Base-by-base conservation (phyloP, 2,797 vertebrate species). In the Sebastes baramenuke region DNA sequence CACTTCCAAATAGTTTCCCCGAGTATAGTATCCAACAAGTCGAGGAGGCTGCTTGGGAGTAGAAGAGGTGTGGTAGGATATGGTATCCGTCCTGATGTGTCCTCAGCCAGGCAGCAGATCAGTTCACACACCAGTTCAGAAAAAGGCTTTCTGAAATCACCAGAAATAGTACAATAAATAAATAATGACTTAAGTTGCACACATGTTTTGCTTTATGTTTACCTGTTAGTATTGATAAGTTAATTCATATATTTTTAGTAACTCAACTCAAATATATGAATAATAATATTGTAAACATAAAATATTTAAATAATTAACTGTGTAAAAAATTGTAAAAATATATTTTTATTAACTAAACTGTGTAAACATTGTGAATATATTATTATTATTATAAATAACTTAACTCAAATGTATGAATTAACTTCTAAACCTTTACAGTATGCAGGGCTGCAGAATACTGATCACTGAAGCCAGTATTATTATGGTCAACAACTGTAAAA, bases 61-160 rank as follows among this genome's bases (percentile, higher is more conserved):
- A 74, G 64, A 60, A 81, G 87, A 94, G 93, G 91, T 92, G 94
- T 93, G 91, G 94, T 92, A 32, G 82, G 89, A 46, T 75, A 9
- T 66, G 86, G 58, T 81, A 25, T 88, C 84, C 70, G 86, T 93
- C 87, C 87, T 78, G 80, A 27, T 24, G 79, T 70, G 46, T 87
- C 78, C 75, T 80, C 87, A 46, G 65, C 58, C 76, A 32, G 54
- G 82, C 56, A 10, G 77, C 6, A 18, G 76, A 55, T 72, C 54
- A 38, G 49, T 70, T 78, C 82, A 79, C 74, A 76, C 72, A 2
- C 55, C 67, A 32, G 58, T 10, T 0, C 67, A 32, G 58, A 8
- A 0, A n/a, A 68, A 72, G 29, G 65, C 71, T 90, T 67, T 82
- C 81, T 89, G 75, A 75, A 90, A 92, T 27, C 0, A 83, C 1